These are phyloP conservation scores for Pseudochaenichthys georgianus DNA, from an alignment of 2,797 vertebrate species.

Conservation along the genomic window DNA sequence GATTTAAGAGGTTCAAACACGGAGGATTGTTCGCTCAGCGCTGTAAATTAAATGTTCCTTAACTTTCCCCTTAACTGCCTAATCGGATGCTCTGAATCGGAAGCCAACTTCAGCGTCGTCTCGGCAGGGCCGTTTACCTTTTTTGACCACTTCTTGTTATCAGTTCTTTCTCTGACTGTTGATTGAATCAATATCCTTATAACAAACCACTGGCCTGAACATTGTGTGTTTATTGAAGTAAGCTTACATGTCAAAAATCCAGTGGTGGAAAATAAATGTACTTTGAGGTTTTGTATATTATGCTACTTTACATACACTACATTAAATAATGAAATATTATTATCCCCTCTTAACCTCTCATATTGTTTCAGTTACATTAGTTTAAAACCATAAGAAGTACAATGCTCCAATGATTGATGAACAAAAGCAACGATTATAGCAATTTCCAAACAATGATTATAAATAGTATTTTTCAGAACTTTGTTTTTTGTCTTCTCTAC, in stretches of 20 bases:
- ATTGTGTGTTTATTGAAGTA: background rate
- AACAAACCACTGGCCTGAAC: background rate
- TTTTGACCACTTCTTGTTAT: background rate
- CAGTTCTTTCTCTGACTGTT: background rate
- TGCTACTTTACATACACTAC: background rate
- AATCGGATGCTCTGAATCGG: too few relatives aligned
- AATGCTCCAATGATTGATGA: background rate
- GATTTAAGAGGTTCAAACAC: too few relatives aligned
- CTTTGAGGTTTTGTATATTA: background rate
- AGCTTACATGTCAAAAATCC: background rate
- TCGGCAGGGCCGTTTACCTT: background rate
- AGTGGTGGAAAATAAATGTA: background rate
- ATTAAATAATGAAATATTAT: background rate
- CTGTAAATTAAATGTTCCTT: too few relatives aligned
- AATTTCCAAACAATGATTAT: background rate
- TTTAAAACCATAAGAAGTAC: slow-evolving; percentile 1
- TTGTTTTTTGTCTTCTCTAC: background rate
- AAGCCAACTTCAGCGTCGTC: too few relatives aligned
- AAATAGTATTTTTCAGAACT: background rate
- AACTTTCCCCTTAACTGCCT: too few relatives aligned
- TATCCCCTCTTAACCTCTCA: background rate
- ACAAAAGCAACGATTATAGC: background rate
- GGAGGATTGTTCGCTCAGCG: too few relatives aligned
- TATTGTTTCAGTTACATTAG: slow-evolving; percentile 9
- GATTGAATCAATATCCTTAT: background rate